These are phyloP conservation scores for human (Homo sapiens) DNA, from an alignment of 2,113 vertebrate species.

Conservation along the genomic window GRCh38 chr11:132422001-132422500, in stretches of 20 bases:
- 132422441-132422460: not conserved
- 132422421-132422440: not conserved
- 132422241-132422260: not conserved
- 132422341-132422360: not conserved
- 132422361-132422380: not conserved
- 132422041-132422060: not conserved
- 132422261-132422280: not conserved
- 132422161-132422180: not conserved
- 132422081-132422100: not conserved
- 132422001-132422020: not conserved
- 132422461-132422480: not conserved
- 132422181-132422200: not conserved
- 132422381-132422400: not conserved
- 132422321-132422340: not conserved
- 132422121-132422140: accelerated
- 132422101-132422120: not conserved
- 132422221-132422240: not conserved
- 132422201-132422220: not conserved
- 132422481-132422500: not conserved
- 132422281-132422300: not conserved
- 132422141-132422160: not conserved
- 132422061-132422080: not conserved
- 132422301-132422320: not conserved
- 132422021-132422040: not conserved
- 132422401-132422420: not conserved